phyloP scores from a whole-genome alignment of 2,797 vertebrate species.

The Acipenser ruthenus region DNA sequence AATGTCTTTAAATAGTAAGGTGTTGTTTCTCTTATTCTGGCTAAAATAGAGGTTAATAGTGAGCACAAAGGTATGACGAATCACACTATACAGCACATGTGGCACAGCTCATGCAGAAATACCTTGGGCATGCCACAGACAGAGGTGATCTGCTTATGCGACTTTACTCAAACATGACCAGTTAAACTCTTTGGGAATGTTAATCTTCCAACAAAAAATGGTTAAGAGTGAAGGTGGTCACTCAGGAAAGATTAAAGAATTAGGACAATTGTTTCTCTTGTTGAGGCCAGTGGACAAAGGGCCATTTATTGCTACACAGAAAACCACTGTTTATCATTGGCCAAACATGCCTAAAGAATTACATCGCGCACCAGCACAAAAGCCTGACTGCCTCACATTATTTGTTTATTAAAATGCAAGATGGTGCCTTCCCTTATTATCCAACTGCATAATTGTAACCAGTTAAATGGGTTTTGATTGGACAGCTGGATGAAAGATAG shows the following conservation, averaged over 20 bases:
- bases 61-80: neutral
- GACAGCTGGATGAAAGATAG: slow-evolving; percentile 23
- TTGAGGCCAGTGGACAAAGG: slow-evolving; percentile 69
- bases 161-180: slow-evolving; percentile 14
- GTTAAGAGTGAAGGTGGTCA: slow-evolving; percentile 63
- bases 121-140: neutral
- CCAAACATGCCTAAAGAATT: slow-evolving; percentile 54
- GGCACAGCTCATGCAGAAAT: neutral
- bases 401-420: slow-evolving; percentile 48
- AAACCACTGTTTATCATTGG: slow-evolving; percentile 64
- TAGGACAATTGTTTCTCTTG: slow-evolving; percentile 64
- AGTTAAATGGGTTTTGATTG: slow-evolving; percentile 34
- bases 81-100: neutral
- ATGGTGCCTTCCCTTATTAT: slow-evolving; percentile 45
- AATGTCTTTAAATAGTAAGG: too few relatives aligned
- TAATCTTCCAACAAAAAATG: slow-evolving; percentile 64
- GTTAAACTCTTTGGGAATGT: slow-evolving; percentile 60
- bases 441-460: slow-evolving; percentile 33
- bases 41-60: too few relatives aligned
- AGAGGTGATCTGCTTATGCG: slow-evolving; percentile 4
- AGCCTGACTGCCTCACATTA: slow-evolving; percentile 42
- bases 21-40: too few relatives aligned
- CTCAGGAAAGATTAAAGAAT: slow-evolving; percentile 66
- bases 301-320: slow-evolving; percentile 68
- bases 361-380: slow-evolving; percentile 54